phyloP scores from a whole-genome alignment of 2,113 vertebrate species.

The Ptilorrhoa leucosticta region DNA sequence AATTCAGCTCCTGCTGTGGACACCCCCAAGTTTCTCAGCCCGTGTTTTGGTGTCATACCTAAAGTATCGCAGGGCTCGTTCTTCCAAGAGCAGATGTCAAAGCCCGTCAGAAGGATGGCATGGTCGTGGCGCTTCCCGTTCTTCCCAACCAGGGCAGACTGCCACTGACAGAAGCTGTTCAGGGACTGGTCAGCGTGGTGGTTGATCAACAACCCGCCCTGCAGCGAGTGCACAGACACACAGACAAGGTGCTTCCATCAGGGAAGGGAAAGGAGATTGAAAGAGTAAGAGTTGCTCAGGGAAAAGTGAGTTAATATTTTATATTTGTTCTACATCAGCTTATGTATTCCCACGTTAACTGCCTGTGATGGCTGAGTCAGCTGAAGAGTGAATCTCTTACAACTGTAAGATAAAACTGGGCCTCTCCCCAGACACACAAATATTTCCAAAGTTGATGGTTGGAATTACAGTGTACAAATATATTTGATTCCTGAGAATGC shows the following conservation, averaged over 20 bases:
- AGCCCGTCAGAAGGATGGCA: conserved; percentile 90
- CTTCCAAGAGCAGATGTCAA: conserved; percentile 99
- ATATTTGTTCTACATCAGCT: neutral
- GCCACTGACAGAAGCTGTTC: conserved; percentile 98
- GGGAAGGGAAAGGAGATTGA: neutral
- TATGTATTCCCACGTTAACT: neutral
- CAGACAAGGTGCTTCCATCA: neutral
- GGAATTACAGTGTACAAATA: neutral
- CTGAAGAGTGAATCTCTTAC: neutral
- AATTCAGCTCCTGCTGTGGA: neutral
- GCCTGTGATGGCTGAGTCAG: neutral
- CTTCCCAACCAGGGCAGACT: conserved; percentile 89
- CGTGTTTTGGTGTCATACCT: conserved; percentile 69
- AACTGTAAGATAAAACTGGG: neutral
- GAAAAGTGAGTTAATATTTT: neutral
- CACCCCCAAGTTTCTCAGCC: neutral
- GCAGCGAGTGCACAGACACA: conserved; percentile 15
- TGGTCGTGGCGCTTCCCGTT: conserved; percentile 93
- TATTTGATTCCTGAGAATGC: neutral
- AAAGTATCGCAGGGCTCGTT: conserved; percentile 97
- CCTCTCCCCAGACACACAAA: neutral
- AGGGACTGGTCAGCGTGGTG: conserved; percentile 96
- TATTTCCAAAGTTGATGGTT: neutral
- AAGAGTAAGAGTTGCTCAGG: neutral
- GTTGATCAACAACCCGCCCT: conserved; percentile 89